Percentiles rank a stretch among this genome's conserved stretches.
Conservation (phyloP, 2,113 vertebrate genomes). For the Athene cunicularia region DNA sequence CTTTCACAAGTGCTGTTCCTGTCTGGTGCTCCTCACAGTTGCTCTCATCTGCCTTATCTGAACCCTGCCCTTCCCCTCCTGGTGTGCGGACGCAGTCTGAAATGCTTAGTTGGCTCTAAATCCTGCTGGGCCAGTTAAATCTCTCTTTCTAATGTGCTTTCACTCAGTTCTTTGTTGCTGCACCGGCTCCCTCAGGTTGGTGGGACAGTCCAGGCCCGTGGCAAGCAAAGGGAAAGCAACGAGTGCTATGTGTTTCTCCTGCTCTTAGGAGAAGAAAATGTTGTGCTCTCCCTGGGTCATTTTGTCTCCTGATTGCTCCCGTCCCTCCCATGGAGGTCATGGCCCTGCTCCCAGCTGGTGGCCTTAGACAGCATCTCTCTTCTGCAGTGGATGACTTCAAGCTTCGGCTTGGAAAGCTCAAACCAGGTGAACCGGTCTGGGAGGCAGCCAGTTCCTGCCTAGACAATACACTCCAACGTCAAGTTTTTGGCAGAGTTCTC, state of each 20-base stretch:
- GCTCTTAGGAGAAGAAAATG: background rate
- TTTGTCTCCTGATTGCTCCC: background rate
- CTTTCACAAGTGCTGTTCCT: background rate
- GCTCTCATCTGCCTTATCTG: background rate
- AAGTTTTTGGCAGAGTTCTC: background rate
- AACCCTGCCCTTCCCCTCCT: background rate
- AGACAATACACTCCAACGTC: background rate
- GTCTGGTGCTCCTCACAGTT: background rate
- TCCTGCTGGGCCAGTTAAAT: slow-evolving; percentile 16
- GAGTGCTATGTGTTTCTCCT: rapidly evolving
- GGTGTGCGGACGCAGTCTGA: background rate
- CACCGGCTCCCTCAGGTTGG: background rate
- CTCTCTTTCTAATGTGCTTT: background rate
- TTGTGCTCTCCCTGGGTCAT: background rate
- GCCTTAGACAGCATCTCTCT: background rate
- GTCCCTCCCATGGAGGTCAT: rapidly evolving
- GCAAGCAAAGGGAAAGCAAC: background rate
- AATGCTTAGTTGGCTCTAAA: slow-evolving; percentile 34
- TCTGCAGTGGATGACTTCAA: background rate
- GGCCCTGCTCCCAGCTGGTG: background rate
- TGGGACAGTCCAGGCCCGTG: background rate
- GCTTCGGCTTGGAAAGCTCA: background rate
- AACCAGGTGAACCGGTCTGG: slow-evolving; percentile 64
- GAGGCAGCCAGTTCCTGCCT: background rate
- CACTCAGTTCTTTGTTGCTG: background rate